Conservation (phyloP, 2,888 invertebrate species). For the Eustalomyia histrio region DNA sequence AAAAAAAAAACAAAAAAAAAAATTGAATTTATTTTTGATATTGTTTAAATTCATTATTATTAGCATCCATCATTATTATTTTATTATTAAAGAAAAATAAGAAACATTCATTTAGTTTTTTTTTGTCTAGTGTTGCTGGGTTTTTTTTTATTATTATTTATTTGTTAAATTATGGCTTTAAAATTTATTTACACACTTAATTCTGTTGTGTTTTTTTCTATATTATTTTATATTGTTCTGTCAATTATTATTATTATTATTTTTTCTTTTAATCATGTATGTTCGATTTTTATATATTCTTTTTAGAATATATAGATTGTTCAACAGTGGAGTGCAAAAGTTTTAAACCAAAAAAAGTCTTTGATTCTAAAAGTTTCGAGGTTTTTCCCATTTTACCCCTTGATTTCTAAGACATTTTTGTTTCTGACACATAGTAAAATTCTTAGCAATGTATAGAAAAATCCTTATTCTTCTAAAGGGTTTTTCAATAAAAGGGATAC, state of each 20-base stretch:
- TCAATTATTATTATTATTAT: conserved; percentile 44
- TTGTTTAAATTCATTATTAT: neutral
- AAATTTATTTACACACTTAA: conserved; percentile 35
- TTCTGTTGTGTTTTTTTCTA: neutral
- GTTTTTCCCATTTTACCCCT: too few relatives aligned
- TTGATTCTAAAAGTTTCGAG: too few relatives aligned
- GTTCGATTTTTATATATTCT: conserved; percentile 19
- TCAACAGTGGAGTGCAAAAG: conserved; percentile 2
- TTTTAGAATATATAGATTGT: neutral
- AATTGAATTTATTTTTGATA: conserved; percentile 2
- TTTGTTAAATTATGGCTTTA: conserved; percentile 42
- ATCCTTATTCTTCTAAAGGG: too few relatives aligned
- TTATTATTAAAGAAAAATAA: conserved; percentile 1
- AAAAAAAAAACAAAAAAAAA: too few relatives aligned
- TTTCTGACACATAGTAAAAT: too few relatives aligned
- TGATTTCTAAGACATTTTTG: too few relatives aligned
- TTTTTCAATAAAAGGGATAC: too few relatives aligned
- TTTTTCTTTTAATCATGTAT: conserved; percentile 29
- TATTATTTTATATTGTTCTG: conserved; percentile 45
- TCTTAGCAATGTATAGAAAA: too few relatives aligned
- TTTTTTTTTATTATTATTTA: neutral
- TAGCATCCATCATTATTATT: conserved; percentile 11
- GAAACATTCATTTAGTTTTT: conserved; percentile 10
- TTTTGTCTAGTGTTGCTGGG: conserved; percentile 17
- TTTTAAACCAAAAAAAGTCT: neutral